A percentile compares a stretch with the other conserved stretches of the same genome.
These are phyloP conservation scores for Trachops cirrhosus DNA, from an alignment of 2,797 vertebrate species.

Conservation along the genomic window DNA sequence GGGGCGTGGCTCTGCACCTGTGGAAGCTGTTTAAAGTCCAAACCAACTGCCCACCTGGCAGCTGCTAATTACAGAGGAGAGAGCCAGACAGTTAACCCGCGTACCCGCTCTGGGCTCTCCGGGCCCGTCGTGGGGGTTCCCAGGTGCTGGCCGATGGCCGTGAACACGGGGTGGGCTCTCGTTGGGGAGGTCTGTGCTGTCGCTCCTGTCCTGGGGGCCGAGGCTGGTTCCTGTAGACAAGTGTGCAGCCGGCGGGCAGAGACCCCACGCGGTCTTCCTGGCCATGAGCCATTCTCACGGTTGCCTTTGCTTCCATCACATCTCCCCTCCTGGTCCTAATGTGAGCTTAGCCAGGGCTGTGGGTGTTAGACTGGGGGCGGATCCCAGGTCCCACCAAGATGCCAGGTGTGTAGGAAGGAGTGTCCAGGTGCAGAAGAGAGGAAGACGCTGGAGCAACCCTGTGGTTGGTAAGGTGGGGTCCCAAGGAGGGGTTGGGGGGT, in stretches of 20 bases:
- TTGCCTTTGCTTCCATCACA: not conserved
- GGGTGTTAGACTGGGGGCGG: too few species aligned
- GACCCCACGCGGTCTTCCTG: rapidly evolving
- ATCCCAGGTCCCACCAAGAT: rapidly evolving
- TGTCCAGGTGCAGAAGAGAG: not conserved
- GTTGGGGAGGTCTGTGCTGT: not conserved
- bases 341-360: too few species aligned
- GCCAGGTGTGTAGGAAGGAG: not conserved
- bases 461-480: not conserved
- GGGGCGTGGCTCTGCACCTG: not conserved
- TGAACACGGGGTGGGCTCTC: not conserved
- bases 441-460: too few species aligned
- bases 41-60: not conserved
- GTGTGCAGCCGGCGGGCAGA: rapidly evolving
- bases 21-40: not conserved
- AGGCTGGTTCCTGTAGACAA: not conserved
- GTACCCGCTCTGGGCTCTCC: not conserved
- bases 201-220: too few species aligned
- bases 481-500: not conserved
- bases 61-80: not conserved
- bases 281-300: too few species aligned
- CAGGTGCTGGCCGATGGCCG: rapidly evolving
- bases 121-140: too few species aligned
- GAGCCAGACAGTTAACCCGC: not conserved
- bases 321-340: not conserved